These are phyloP conservation scores for Phymanthus crucifer DNA, from an alignment of 92 coral and sea anemone species.

Conservation along the genomic window DNA sequence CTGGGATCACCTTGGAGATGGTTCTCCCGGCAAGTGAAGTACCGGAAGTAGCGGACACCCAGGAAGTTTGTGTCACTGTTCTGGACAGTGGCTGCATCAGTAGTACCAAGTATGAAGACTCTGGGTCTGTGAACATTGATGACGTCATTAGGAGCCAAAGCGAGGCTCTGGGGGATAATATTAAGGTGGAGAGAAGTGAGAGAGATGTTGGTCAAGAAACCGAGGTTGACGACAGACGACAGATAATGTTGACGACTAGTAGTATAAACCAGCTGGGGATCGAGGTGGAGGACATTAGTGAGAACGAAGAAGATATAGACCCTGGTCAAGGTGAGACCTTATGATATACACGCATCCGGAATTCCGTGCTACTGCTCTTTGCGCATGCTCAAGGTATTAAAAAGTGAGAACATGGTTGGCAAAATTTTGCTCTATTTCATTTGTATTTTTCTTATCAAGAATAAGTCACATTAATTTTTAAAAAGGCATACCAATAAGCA, in stretches of 20 bases:
- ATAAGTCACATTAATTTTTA: too few species aligned
- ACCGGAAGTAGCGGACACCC: constrained; percentile 47
- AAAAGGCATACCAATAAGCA: too few species aligned
- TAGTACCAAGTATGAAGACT: constrained; percentile 35
- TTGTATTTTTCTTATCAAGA: too few species aligned
- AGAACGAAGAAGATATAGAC: constrained; percentile 87
- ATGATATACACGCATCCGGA: not conserved
- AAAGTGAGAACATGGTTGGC: too few species aligned
- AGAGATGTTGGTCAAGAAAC: constrained; percentile 15
- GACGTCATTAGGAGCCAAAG: constrained; percentile 61
- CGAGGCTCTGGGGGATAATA: constrained; percentile 46
- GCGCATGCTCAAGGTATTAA: too few species aligned
- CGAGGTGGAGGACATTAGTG: constrained; percentile 91
- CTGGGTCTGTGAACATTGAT: constrained; percentile 46
- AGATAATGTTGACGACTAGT: constrained; percentile 52
- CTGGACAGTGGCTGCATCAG: constrained; percentile 76
- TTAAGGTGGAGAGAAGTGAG: constrained; percentile 15
- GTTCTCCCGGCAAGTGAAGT: constrained; percentile 40
- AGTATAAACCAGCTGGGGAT: constrained; percentile 74
- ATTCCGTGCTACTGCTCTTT: too few species aligned
- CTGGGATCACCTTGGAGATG: constrained; percentile 22
- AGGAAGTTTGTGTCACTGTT: constrained; percentile 92
- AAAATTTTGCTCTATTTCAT: too few species aligned
- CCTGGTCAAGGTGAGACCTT: constrained; percentile 79
- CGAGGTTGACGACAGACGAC: constrained; percentile 43